Evolutionary conservation across 2,888 invertebrate genomes (phyloP).

Genomic region (Beris chalybata): DNA sequence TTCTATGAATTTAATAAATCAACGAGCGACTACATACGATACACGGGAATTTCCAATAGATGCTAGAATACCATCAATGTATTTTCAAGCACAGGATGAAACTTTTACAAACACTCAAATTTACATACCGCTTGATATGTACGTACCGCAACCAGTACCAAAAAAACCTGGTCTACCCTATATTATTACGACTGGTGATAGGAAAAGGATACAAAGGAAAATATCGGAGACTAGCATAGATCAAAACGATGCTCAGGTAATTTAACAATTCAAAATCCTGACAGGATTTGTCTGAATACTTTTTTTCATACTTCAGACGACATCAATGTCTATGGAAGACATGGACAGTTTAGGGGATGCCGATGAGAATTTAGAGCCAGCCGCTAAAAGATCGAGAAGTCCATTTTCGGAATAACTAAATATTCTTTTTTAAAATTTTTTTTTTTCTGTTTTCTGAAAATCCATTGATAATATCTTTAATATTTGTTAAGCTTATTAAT

Average conservation of each 20-base stretch:
- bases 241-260: slow-evolving; percentile 43
- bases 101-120: slow-evolving; percentile 73
- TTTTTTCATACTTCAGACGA: slow-evolving; percentile 25
- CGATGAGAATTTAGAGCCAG: slow-evolving; percentile 40
- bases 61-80: slow-evolving; percentile 86
- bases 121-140: slow-evolving; percentile 76
- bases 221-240: slow-evolving; percentile 36
- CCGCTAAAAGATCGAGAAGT: slow-evolving; percentile 37
- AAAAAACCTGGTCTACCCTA: slow-evolving; percentile 25
- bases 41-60: slow-evolving; percentile 87
- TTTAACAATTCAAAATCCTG: too few species aligned
- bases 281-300: too few species aligned
- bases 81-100: slow-evolving; percentile 76
- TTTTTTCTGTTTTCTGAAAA: slow-evolving; percentile 20
- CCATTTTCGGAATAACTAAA: slow-evolving; percentile 31
- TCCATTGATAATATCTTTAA: slow-evolving; percentile 23
- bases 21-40: slow-evolving; percentile 85
- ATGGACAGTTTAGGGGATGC: slow-evolving; percentile 34
- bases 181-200: not conserved
- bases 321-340: slow-evolving; percentile 32
- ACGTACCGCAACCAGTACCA: slow-evolving; percentile 34
- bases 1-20: slow-evolving; percentile 85
- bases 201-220: slow-evolving; percentile 28
- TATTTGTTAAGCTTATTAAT: slow-evolving; percentile 21
- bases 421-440: slow-evolving; percentile 16